Evolutionary conservation across 1,140 invertebrate species (phyloP), one percentile per base, ranked within the genome.

Genomic region (Rhizoglyphus robini): DNA sequence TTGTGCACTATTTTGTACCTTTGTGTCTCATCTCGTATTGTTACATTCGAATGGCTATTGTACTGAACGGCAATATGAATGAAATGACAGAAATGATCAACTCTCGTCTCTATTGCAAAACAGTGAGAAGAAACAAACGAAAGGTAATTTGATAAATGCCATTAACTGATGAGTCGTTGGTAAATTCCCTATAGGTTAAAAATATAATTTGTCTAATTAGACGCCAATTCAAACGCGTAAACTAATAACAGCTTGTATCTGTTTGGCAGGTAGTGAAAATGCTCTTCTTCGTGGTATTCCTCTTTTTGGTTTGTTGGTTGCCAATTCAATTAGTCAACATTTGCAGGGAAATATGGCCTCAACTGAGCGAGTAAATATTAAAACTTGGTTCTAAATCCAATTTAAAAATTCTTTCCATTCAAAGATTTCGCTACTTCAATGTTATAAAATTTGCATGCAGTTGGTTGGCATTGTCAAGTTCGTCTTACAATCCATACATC

Each of bases 401-500:
- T 54, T 4, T 25, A n/a, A n/a, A n/a, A n/a, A n/a, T n/a, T n/a
- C n/a, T n/a, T n/a, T n/a, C n/a, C n/a, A n/a, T n/a, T 61, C 64
- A 25, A 25, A 67, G 65, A 20, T 41, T 62, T 30, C 60, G 63
- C 38, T 67, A 63, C 27, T 61, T 67, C n/a, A 51, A 67, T 31
- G 46, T 67, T 11, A 63, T 67, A n/a, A 48, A 41, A 36, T 85
- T 86, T 72, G 78, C 79, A 4, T 81, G 84, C 67, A 87, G 92
- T 74, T 90, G 86, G 83, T 77, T 92, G 65, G 87, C 90, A 41
- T 91, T 92, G 88, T 89, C 88, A 13, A 88, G 92, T 74, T 82
- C 85, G 65, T 91, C 88, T 76, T 93, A 90, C 80, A 94, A 93
- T 77, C 90, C 90, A 0, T 82, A 93, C 63, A 91, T 93, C 69